Evolutionary conservation across 2,113 vertebrate genomes (phyloP).

Genomic region (Leptocoma aspasia): DNA sequence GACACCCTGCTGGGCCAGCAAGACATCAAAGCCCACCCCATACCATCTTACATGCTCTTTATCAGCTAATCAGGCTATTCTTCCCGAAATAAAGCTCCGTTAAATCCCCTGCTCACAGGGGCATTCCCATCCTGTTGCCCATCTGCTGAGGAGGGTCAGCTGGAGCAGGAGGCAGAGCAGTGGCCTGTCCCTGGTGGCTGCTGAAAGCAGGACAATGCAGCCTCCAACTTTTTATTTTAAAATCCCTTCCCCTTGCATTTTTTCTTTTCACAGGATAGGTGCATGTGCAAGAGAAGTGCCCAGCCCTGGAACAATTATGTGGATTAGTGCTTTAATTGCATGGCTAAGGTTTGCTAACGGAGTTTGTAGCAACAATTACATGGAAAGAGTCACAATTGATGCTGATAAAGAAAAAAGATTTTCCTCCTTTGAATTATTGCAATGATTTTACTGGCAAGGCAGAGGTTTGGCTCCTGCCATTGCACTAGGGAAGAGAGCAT

Average conservation of each 20-base stretch:
- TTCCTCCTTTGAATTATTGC: neutral
- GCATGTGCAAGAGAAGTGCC: neutral
- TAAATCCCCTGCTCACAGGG: constrained; percentile 79
- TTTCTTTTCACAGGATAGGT: neutral
- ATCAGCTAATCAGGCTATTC: constrained; percentile 81
- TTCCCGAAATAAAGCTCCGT: constrained; percentile 75
- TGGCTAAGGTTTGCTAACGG: neutral
- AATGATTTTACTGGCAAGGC: neutral
- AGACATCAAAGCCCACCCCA: constrained; percentile 80
- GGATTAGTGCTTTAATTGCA: constrained; percentile 19
- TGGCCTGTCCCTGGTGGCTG: constrained; percentile 67
- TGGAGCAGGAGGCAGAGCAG: constrained; percentile 64
- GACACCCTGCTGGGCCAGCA: constrained; percentile 70
- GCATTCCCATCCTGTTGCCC: constrained; percentile 72
- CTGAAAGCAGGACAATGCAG: constrained; percentile 67
- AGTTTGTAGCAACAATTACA: neutral
- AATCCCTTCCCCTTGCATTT: neutral
- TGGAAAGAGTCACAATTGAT: neutral
- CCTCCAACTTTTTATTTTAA: constrained; percentile 32
- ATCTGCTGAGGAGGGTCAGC: constrained; percentile 78
- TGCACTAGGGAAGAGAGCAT: neutral
- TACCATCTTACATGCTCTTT: constrained; percentile 80
- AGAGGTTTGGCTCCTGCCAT: neutral
- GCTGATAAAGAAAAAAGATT: neutral
- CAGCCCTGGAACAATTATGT: neutral